phyloP scores from a whole-genome alignment of 2,888 invertebrate genomes.

The Pachliopta kotzebuea region DNA sequence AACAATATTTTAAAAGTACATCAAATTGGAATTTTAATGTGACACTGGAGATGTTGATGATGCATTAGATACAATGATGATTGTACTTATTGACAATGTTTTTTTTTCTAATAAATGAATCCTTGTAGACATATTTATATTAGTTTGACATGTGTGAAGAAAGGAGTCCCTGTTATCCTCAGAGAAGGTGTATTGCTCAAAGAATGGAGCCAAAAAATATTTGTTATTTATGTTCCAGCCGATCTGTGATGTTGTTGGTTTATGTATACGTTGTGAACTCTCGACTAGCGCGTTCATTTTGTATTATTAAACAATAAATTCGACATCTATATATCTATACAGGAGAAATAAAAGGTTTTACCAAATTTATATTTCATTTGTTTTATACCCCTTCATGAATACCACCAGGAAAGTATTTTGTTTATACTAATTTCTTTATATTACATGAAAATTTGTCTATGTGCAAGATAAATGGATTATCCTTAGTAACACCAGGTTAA shows the following conservation, averaged over 20 bases:
- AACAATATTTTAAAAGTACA: not conserved
- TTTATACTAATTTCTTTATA: not conserved
- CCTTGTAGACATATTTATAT: slow-evolving; percentile 5
- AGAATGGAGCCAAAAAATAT: slow-evolving; percentile 48
- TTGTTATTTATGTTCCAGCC: slow-evolving; percentile 35
- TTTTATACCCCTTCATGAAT: not conserved
- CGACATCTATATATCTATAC: slow-evolving; percentile 6
- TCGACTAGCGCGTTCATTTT: slow-evolving; percentile 15
- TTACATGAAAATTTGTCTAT: not conserved
- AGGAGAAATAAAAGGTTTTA: slow-evolving; percentile 22
- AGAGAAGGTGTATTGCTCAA: slow-evolving; percentile 43
- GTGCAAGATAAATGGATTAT: too few species aligned
- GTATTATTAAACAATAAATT: slow-evolving; percentile 18
- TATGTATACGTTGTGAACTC: slow-evolving; percentile 26
- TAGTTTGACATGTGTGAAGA: slow-evolving; percentile 5
- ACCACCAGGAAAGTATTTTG: not conserved
- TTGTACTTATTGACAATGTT: slow-evolving; percentile 3
- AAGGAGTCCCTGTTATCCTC: not conserved
- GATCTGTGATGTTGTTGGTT: slow-evolving; percentile 50
- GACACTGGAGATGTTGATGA: not conserved
- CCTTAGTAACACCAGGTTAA: too few species aligned
- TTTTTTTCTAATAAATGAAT: slow-evolving; percentile 7
- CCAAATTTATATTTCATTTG: slow-evolving; percentile 10
- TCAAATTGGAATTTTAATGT: not conserved
- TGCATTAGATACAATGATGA: not conserved